Conservation (phyloP, 92 coral and sea anemone species). For the Zoanthus sansibaricus region DNA sequence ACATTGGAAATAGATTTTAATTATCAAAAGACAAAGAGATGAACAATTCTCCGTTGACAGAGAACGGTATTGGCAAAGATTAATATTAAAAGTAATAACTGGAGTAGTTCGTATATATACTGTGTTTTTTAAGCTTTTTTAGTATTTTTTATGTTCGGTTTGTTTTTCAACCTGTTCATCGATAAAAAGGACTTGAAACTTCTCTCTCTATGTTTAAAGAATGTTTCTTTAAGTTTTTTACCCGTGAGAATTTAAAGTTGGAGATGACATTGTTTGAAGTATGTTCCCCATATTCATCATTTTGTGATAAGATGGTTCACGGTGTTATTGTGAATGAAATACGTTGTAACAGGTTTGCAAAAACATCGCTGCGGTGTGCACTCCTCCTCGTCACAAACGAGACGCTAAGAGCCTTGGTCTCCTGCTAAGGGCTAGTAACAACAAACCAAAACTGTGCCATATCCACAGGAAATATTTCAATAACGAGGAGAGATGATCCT, state of each 20-base stretch:
- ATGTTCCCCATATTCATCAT: neutral
- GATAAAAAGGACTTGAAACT: neutral
- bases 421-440: neutral
- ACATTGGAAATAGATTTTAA: neutral
- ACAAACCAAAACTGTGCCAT: neutral
- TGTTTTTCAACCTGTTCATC: too few relatives aligned
- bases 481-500: slow-evolving; percentile 14
- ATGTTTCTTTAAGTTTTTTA: neutral
- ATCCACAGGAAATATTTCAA: slow-evolving; percentile 39
- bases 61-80: neutral
- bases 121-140: too few relatives aligned
- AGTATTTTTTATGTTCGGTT: too few relatives aligned
- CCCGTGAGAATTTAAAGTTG: slow-evolving; percentile 20
- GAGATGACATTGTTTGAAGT: slow-evolving; percentile 13
- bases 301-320: neutral
- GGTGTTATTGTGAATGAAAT: slow-evolving; percentile 17
- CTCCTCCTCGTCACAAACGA: neutral
- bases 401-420: neutral
- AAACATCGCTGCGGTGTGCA: slow-evolving; percentile 7
- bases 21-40: slow-evolving; percentile 26
- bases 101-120: too few relatives aligned
- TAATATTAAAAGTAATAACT: neutral
- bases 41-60: neutral
- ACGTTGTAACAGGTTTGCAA: slow-evolving; percentile 6
- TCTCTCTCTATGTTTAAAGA: slow-evolving; percentile 1